These are phyloP conservation scores for Rambutsinella grinnellia DNA, from an alignment of 2,888 invertebrate species.

Conservation along the genomic window DNA sequence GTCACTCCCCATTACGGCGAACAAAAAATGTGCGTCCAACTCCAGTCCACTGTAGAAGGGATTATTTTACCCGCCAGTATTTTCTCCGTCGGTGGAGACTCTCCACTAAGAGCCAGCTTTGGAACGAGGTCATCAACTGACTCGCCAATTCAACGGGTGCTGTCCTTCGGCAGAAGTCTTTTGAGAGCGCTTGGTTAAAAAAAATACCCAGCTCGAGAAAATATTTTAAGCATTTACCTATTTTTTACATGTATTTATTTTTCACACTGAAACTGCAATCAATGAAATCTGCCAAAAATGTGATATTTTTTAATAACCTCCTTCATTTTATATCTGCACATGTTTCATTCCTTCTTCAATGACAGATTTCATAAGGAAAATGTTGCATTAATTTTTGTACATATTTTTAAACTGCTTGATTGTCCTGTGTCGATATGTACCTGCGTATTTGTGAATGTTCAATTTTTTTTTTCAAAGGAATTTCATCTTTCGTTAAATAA, in stretches of 20 bases:
- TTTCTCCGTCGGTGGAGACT: constrained; percentile 52
- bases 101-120: constrained; percentile 31
- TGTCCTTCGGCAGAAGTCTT: constrained; percentile 51
- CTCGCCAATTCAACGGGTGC: constrained; percentile 41
- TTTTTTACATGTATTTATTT: neutral
- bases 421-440: neutral
- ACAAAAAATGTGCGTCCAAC: constrained; percentile 68
- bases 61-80: constrained; percentile 58
- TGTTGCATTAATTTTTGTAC: too few relatives aligned
- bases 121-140: constrained; percentile 47
- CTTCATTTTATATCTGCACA: neutral
- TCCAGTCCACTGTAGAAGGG: constrained; percentile 61
- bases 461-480: neutral
- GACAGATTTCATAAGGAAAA: too few relatives aligned
- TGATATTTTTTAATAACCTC: neutral
- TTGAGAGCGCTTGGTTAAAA: constrained; percentile 40
- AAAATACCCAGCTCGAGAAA: neutral
- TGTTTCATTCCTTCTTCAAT: neutral
- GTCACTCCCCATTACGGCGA: constrained; percentile 74
- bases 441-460: neutral
- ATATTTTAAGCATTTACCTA: neutral
- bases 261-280: neutral
- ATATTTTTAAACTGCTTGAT: neutral
- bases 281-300: constrained; percentile 16
- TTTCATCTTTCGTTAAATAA: too few relatives aligned